A percentile compares a stretch with the other conserved stretches of the same genome.
These are phyloP conservation scores for Paracentrotus lividus DNA, from an alignment of 53 echinoderm and acorn worm genomes.

Conservation along the genomic window DNA sequence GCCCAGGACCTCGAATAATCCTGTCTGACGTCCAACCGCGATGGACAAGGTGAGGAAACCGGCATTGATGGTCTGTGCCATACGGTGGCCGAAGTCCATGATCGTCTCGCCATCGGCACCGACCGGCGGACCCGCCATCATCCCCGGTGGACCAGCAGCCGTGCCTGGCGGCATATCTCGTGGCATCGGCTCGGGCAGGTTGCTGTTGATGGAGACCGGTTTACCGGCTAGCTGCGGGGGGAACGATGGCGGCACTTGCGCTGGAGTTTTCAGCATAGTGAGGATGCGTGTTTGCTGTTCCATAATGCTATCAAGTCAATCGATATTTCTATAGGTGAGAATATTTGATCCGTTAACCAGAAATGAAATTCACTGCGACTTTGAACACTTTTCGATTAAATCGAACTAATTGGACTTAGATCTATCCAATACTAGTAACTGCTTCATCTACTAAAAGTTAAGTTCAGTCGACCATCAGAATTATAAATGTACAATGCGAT, in stretches of 20 bases:
- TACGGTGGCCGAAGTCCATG: slow-evolving; percentile 88
- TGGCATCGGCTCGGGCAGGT: slow-evolving; percentile 61
- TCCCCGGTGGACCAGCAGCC: slow-evolving; percentile 65
- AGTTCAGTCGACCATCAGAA: not conserved
- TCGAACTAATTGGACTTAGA: not conserved
- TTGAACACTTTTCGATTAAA: not conserved
- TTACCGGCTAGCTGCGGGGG: slow-evolving; percentile 54
- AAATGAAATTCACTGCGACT: not conserved
- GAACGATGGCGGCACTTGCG: slow-evolving; percentile 44
- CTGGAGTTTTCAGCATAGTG: slow-evolving; percentile 61
- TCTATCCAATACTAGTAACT: no score
- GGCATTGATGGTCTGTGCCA: slow-evolving; percentile 90
- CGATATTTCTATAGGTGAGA: not conserved
- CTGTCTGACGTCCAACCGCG: slow-evolving; percentile 91
- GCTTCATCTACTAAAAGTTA: not conserved
- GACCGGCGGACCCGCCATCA: slow-evolving; percentile 60
- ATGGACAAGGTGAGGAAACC: slow-evolving; percentile 88
- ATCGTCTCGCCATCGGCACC: slow-evolving; percentile 77
- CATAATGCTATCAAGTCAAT: slow-evolving; percentile 39
- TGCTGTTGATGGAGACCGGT: slow-evolving; percentile 67
- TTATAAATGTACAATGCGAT: not conserved
- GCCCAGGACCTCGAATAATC: slow-evolving; percentile 84
- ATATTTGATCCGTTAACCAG: slow-evolving; percentile 14
- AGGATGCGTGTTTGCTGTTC: slow-evolving; percentile 61
- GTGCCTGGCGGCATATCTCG: slow-evolving; percentile 64